Percentiles rank a stretch among this genome's conserved stretches.
Evolutionary conservation across 2,113 vertebrate species (phyloP).

Genomic region (Puma concolor): DNA sequence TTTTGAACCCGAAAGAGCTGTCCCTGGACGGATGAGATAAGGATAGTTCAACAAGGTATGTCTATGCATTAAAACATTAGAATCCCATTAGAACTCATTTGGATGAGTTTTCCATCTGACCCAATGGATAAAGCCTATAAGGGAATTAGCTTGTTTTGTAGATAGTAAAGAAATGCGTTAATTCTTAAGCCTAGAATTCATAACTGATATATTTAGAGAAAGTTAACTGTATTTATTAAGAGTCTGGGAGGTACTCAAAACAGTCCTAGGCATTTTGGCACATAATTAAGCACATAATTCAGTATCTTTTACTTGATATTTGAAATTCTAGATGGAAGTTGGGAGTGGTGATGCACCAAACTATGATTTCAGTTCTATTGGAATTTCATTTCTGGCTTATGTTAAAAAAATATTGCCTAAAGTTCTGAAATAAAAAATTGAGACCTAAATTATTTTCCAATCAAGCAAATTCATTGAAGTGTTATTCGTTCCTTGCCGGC

Average conservation of each 20-base stretch:
- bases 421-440: not conserved
- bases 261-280: not conserved
- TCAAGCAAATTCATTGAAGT: not conserved
- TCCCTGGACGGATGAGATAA: not conserved
- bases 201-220: not conserved
- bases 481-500: not conserved
- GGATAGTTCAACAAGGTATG: not conserved
- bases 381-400: not conserved
- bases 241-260: not conserved
- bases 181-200: not conserved
- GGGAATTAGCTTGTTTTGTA: not conserved
- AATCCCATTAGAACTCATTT: not conserved
- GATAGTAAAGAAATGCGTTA: not conserved
- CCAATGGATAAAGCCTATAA: not conserved
- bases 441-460: not conserved
- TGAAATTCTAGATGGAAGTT: conserved; percentile 2
- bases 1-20: not conserved
- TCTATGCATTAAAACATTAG: not conserved
- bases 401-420: not conserved
- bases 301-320: not conserved
- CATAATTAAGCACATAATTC: not conserved
- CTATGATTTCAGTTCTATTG: not conserved
- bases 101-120: not conserved
- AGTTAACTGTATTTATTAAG: not conserved
- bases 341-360: not conserved